Evolutionary conservation across 1,140 invertebrate species (phyloP).

Genomic region (Ladona fulva): DNA sequence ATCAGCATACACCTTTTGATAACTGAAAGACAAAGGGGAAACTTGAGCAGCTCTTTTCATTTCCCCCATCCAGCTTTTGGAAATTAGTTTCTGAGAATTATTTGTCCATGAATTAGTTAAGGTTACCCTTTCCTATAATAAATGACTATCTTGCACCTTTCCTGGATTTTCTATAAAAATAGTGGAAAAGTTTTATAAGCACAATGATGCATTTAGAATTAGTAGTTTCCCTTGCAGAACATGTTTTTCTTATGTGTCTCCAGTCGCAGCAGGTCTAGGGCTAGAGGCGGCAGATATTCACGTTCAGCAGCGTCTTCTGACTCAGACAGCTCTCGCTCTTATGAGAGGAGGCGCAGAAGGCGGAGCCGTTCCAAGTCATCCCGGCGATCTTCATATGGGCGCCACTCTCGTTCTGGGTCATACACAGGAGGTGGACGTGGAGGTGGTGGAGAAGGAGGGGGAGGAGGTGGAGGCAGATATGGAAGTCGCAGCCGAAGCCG

Average conservation of each 20-base stretch:
- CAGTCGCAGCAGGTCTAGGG: not conserved
- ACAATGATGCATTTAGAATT: too few relatives aligned
- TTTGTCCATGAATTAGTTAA: too few relatives aligned
- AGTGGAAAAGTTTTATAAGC: too few relatives aligned
- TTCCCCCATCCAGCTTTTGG: too few relatives aligned
- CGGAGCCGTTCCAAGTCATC: conserved; percentile 19
- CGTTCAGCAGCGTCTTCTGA: not conserved
- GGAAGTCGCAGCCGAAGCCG: not conserved
- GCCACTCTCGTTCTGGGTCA: conserved; percentile 20
- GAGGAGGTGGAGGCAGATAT: not conserved
- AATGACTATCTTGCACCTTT: too few relatives aligned
- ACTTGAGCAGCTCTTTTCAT: too few relatives aligned
- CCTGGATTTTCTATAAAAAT: too few relatives aligned
- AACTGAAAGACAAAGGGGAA: too few relatives aligned
- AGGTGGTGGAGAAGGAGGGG: not conserved
- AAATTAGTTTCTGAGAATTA: too few relatives aligned
- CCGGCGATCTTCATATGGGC: conserved; percentile 17
- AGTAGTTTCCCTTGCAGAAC: not conserved
- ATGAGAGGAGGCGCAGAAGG: conserved; percentile 12
- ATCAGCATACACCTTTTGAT: too few relatives aligned
- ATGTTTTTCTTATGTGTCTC: not conserved
- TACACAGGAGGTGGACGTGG: not conserved
- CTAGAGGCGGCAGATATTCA: not conserved
- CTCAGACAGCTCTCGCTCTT: conserved; percentile 18
- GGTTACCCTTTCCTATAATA: too few relatives aligned